phyloP scores from a whole-genome alignment of 2,888 invertebrate genomes.

The Geotrupes spiniger region DNA sequence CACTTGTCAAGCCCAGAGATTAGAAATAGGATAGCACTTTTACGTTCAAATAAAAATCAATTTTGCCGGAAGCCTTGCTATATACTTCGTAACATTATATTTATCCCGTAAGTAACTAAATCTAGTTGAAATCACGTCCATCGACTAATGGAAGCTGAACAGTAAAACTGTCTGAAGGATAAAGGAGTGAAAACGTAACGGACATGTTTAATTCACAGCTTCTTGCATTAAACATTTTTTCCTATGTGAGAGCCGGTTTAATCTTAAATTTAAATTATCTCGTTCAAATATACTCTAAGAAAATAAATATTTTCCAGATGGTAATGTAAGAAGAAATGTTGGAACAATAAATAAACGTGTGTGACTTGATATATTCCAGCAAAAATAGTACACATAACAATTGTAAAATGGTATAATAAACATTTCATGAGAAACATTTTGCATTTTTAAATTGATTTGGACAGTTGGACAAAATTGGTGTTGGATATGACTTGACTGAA shows the following conservation, averaged over 20 bases:
- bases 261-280: background rate
- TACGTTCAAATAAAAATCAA: background rate
- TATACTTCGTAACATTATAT: conserved; percentile 1
- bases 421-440: background rate
- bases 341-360: too few species aligned
- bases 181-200: conserved; percentile 6
- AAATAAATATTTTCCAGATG: too few species aligned
- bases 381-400: too few species aligned
- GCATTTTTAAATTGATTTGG: too few species aligned
- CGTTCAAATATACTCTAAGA: background rate
- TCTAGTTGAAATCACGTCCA: conserved; percentile 23
- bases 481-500: too few species aligned
- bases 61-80: too few species aligned
- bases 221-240: conserved; percentile 22
- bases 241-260: background rate
- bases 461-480: too few species aligned
- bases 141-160: conserved; percentile 1
- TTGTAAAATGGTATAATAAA: background rate
- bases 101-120: conserved; percentile 17
- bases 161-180: conserved; percentile 8
- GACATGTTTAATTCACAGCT: conserved; percentile 26
- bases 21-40: too few species aligned
- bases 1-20: too few species aligned
- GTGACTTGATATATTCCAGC: too few species aligned
- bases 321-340: too few species aligned